Percentiles rank a stretch among this genome's conserved stretches.
Evolutionary conservation across 2,888 invertebrate species (phyloP).

Genomic region (Trachelus stipa): DNA sequence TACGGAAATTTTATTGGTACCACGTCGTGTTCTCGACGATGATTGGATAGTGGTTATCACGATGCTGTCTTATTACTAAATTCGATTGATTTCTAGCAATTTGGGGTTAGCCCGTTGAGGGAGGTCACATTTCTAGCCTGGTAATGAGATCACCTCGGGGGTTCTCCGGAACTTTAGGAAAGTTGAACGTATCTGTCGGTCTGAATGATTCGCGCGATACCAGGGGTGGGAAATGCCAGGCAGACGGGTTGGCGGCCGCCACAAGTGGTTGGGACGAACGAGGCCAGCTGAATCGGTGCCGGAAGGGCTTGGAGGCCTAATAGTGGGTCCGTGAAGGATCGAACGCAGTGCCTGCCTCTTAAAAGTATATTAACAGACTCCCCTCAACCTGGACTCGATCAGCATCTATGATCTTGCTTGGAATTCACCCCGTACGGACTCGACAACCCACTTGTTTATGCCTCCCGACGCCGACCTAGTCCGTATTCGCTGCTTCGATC

Average conservation of each 20-base stretch:
- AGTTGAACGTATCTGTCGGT: not conserved
- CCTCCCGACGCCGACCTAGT: not conserved
- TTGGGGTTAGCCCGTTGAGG: not conserved
- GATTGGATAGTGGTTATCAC: not conserved
- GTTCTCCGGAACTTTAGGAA: not conserved
- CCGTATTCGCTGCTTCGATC: not conserved
- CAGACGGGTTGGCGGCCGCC: not conserved
- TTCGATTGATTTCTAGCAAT: not conserved
- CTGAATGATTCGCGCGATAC: not conserved
- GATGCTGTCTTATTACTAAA: not conserved
- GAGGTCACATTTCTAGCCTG: not conserved
- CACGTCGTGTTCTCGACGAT: not conserved
- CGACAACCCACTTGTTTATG: not conserved
- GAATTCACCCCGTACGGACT: not conserved
- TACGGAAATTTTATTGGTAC: not conserved
- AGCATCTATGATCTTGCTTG: not conserved
- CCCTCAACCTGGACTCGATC: not conserved
- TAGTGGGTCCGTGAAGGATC: not conserved
- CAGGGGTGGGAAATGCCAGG: not conserved
- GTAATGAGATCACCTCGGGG: not conserved
- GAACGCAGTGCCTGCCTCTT: not conserved
- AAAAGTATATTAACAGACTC: not conserved
- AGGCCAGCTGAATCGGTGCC: not conserved
- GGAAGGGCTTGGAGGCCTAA: not conserved
- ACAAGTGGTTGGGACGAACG: slow-evolving; percentile 1